These are phyloP conservation scores for Manis javanica DNA, from an alignment of 2,797 vertebrate species.

Conservation along the genomic window DNA sequence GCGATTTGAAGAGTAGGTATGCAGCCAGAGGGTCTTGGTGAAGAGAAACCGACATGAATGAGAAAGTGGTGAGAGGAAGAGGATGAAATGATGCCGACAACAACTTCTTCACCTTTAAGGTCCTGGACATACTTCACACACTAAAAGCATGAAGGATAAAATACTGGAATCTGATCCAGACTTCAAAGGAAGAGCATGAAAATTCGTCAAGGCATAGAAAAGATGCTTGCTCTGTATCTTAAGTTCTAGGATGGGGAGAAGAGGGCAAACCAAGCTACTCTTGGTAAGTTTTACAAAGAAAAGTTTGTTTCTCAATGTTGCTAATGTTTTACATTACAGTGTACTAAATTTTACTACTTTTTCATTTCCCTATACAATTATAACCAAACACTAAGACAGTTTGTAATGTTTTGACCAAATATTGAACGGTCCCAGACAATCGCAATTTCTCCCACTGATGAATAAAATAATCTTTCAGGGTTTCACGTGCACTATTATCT, in stretches of 20 bases:
- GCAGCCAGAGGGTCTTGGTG: neutral
- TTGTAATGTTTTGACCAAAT: conserved; percentile 19
- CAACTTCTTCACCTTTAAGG: neutral
- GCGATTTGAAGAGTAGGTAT: neutral
- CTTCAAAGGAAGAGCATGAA: neutral
- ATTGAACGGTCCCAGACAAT: neutral
- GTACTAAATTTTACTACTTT: neutral
- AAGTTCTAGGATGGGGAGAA: neutral
- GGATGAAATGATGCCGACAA: neutral
- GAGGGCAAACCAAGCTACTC: neutral
- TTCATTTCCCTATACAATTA: neutral
- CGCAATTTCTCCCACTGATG: neutral
- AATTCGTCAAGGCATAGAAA: neutral
- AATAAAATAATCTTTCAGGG: neutral
- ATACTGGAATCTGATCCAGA: neutral
- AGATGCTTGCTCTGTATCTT: neutral
- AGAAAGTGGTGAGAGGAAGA: neutral
- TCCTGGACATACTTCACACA: neutral
- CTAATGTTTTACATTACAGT: neutral
- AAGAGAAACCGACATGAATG: neutral
- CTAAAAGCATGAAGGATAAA: neutral
- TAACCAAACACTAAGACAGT: neutral
- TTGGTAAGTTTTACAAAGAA: neutral
- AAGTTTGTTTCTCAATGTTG: neutral
- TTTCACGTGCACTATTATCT: neutral